Evolutionary conservation across 2,113 vertebrate genomes (phyloP).

Genomic region (Psilopogon haemacephalus): DNA sequence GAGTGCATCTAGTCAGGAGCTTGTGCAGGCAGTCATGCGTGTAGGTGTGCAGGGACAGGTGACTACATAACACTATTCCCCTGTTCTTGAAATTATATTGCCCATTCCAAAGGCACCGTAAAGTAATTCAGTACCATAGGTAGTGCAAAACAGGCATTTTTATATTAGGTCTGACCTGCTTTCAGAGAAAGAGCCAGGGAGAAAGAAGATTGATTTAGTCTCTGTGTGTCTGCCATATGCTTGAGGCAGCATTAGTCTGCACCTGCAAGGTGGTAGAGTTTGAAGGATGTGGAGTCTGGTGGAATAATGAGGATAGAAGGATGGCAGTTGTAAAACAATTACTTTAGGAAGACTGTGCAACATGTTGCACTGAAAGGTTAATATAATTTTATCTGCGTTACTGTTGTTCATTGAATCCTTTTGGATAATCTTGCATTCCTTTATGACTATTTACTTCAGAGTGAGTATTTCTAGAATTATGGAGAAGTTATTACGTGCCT

Average conservation of each 20-base stretch:
- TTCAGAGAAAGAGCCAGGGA: not conserved
- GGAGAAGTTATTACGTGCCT: not conserved
- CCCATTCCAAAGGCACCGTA: not conserved
- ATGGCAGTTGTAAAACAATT: not conserved
- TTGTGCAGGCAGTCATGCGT: accelerated
- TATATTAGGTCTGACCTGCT: not conserved
- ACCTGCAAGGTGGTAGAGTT: not conserved
- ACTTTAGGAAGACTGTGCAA: not conserved
- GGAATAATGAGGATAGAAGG: not conserved
- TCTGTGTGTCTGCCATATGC: not conserved
- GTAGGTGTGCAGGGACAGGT: not conserved
- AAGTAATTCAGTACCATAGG: not conserved
- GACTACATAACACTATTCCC: not conserved
- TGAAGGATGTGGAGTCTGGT: not conserved
- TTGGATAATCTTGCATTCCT: not conserved
- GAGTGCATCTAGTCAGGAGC: accelerated
- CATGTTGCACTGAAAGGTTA: not conserved
- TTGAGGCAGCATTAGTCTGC: not conserved
- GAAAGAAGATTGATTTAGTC: not conserved
- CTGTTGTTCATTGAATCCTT: not conserved
- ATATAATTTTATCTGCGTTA: not conserved
- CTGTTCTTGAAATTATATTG: not conserved
- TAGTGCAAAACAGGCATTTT: not conserved
- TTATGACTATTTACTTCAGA: not conserved
- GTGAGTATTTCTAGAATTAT: not conserved